A percentile compares a stretch with the other conserved stretches of the same genome.
Conservation (phyloP, 2,888 invertebrate species). For the Tanytarsus gracilentus region DNA sequence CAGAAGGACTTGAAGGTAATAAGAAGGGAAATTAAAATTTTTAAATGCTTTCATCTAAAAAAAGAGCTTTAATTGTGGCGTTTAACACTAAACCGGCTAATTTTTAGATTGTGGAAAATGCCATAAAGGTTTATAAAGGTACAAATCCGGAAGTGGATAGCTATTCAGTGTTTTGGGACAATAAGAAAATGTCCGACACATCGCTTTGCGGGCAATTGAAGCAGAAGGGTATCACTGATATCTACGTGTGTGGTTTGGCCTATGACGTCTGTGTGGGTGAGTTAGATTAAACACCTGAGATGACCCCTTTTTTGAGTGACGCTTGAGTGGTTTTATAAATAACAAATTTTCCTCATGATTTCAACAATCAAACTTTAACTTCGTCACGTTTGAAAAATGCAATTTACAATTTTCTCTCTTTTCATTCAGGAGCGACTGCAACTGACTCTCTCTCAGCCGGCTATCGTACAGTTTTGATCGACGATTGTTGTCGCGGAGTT, state of each 20-base stretch:
- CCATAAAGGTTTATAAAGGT: conserved; percentile 80
- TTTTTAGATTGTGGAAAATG: conserved; percentile 57
- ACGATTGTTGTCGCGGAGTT: conserved; percentile 86
- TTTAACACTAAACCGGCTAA: conserved; percentile 10
- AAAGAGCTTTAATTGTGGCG: background rate
- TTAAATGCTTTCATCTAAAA: background rate
- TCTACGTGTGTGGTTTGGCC: conserved; percentile 90
- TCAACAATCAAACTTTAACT: conserved; percentile 13
- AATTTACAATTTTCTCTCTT: background rate
- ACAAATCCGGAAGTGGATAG: conserved; percentile 92
- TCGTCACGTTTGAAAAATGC: conserved; percentile 15
- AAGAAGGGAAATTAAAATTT: background rate
- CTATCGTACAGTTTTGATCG: conserved; percentile 78
- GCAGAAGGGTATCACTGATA: conserved; percentile 73
- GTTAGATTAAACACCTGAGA: conserved; percentile 35
- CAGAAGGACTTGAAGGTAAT: conserved; percentile 77
- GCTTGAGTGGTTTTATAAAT: background rate
- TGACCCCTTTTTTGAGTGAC: background rate
- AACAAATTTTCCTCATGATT: background rate
- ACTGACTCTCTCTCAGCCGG: conserved; percentile 83
- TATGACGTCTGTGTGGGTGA: conserved; percentile 89
- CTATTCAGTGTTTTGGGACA: conserved; percentile 98
- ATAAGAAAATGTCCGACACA: conserved; percentile 83
- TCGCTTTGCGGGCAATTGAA: conserved; percentile 72
- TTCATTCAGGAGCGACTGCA: conserved; percentile 65